Conservation (phyloP, 1,140 invertebrate genomes). For the Drosophila arawakana region DNA sequence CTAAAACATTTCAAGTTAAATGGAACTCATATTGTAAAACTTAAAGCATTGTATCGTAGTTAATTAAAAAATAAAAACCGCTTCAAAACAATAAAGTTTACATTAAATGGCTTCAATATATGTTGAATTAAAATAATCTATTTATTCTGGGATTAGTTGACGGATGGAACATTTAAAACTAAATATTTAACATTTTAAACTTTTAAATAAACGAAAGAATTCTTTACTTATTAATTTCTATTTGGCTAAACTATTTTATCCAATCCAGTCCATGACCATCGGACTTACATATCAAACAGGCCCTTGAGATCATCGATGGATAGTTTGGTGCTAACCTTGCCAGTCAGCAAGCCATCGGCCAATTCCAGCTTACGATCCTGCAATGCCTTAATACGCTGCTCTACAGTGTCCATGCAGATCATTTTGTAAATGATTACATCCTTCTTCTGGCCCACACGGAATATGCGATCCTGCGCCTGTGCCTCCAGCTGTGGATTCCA, state of each 20-base stretch:
- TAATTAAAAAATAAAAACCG: conserved; percentile 41
- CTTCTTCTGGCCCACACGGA: conserved; percentile 94
- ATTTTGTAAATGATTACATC: conserved; percentile 95
- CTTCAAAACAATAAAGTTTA: conserved; percentile 48
- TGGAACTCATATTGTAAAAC: conserved; percentile 31
- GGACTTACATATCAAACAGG: conserved; percentile 88
- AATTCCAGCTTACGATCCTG: conserved; percentile 93
- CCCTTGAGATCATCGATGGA: conserved; percentile 91
- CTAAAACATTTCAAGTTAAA: conserved; percentile 52
- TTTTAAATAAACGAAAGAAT: neutral
- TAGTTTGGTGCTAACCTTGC: conserved; percentile 88
- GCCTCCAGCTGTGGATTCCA: conserved; percentile 98
- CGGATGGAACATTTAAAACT: neutral
- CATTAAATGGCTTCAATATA: conserved; percentile 57
- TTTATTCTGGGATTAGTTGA: neutral
- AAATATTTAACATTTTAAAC: neutral
- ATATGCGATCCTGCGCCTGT: conserved; percentile 96
- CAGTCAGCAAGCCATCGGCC: conserved; percentile 91
- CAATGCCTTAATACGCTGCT: conserved; percentile 91
- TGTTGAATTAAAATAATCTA: conserved; percentile 29
- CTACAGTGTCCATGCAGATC: conserved; percentile 92
- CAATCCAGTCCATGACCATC: too few species aligned
- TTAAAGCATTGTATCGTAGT: conserved; percentile 50
- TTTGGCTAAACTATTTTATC: too few species aligned
- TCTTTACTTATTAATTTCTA: neutral